These are phyloP conservation scores for Drosophila peninsularis DNA, from an alignment of 2,888 invertebrate genomes.

Conservation along the genomic window DNA sequence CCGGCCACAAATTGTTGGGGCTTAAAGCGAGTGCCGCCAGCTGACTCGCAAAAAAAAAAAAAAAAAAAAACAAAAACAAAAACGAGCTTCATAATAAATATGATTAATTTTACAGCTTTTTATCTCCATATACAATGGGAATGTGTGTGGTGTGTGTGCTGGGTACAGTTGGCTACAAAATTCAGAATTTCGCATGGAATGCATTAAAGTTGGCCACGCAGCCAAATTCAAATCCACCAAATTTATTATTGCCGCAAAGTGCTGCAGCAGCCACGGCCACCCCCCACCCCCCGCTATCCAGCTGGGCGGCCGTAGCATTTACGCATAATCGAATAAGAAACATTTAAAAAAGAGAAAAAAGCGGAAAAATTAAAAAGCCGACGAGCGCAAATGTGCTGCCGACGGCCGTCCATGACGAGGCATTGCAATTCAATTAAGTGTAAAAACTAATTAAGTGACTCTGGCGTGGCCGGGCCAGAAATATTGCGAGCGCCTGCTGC, in stretches of 20 bases:
- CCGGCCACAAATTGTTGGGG: constrained; percentile 68
- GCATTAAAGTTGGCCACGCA: constrained; percentile 12
- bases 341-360: constrained; percentile 9
- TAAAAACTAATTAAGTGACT: constrained; percentile 80
- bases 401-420: constrained; percentile 55
- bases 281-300: too few species aligned
- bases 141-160: constrained; percentile 10
- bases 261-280: background rate
- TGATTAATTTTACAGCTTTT: constrained; percentile 61
- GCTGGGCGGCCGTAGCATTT: too few species aligned
- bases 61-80: too few species aligned
- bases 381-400: constrained; percentile 24
- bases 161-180: constrained; percentile 52
- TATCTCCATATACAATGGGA: background rate
- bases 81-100: constrained; percentile 62
- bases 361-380: constrained; percentile 1
- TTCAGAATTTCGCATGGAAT: constrained; percentile 21
- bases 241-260: constrained; percentile 25
- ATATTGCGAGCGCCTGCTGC: constrained; percentile 10
- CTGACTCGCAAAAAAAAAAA: constrained; percentile 18
- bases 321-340: constrained; percentile 32
- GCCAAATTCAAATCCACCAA: constrained; percentile 28
- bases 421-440: constrained; percentile 80
- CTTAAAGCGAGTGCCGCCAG: constrained; percentile 43
- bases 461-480: constrained; percentile 25